Evolutionary conservation across 2,797 vertebrate species (phyloP).

Genomic region (Enteromius radiatus): DNA sequence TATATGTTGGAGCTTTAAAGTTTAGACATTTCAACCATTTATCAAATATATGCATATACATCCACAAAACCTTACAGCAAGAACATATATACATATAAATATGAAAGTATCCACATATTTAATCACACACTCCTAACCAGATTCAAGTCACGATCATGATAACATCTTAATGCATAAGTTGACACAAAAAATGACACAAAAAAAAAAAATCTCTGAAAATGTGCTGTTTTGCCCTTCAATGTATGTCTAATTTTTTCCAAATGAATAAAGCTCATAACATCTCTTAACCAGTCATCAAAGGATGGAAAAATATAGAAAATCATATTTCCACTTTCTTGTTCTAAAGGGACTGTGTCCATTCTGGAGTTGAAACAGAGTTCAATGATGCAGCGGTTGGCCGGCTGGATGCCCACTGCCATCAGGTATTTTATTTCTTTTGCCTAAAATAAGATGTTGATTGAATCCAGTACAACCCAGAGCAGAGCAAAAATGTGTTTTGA

Average conservation of each 20-base stretch:
- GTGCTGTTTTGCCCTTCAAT: no score
- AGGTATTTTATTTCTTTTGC: slow-evolving; percentile 68
- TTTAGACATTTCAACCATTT: not conserved
- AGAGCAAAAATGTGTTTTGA: not conserved
- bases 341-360: slow-evolving; percentile 74
- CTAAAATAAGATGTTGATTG: not conserved
- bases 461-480: not conserved
- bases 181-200: no score
- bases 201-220: no score
- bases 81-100: not conserved
- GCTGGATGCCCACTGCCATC: slow-evolving; percentile 94
- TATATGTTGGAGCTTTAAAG: not conserved
- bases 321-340: not conserved
- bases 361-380: slow-evolving; percentile 92
- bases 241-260: no score
- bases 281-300: no score
- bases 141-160: not conserved
- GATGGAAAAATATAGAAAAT: not conserved
- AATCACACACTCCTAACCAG: not conserved
- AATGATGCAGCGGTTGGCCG: slow-evolving; percentile 87
- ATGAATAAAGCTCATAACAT: no score
- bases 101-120: not conserved
- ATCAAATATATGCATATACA: not conserved
- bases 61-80: not conserved
- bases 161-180: not conserved